Base-by-base conservation (phyloP, 2,888 invertebrate species). In the Eilema sororculum region DNA sequence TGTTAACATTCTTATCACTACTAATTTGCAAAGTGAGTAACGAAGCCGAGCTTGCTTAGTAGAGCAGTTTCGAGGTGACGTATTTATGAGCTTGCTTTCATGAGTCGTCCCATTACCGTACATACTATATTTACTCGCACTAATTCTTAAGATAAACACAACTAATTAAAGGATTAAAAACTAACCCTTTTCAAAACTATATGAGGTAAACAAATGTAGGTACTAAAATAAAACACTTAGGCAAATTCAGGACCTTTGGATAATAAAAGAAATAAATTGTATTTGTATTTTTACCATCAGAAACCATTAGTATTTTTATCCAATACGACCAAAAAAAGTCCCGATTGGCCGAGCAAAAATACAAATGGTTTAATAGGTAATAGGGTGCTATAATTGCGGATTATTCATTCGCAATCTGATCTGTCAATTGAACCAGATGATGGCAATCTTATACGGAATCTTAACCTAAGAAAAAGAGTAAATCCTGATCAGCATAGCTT, bases 41-140 rank as follows among this genome's bases (percentile, higher is more conserved):
- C 71, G 66, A 74, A 75, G 73, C 73, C 65, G 72, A 22, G 64
- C 65, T 68, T 74, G 60, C 62, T 66, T 75, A 76, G 75, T 76
- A 75, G 73, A 81, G 57, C 76, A 72, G 77, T 74, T 74, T 78
- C 74, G 76, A 81, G 81, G 78, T 78, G 89, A 90, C 84, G 86
- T 88, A 87, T 89, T 90, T 87, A 89, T 84, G 83, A 78, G 78
- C 74, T 65, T 60, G 80, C 82, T 87, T 83, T 89, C 86, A 88
- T 78, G 86, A 71, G 80, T 74, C 74, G 74, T 72, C 71, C 79
- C 77, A 83, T 84, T 82, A 84, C 72, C 78, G 79, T 76, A 75
- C 72, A 73, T 69, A 76, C 74, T 75, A 65, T 62, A 72, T 72
- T 68, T 76, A 73, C 67, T 65, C 63, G 62, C 70, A 68, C 70